Evolutionary conservation across 2,113 vertebrate species (phyloP), one percentile per base, ranked within the genome.

Genomic region (Coryphaenoides rupestris): DNA sequence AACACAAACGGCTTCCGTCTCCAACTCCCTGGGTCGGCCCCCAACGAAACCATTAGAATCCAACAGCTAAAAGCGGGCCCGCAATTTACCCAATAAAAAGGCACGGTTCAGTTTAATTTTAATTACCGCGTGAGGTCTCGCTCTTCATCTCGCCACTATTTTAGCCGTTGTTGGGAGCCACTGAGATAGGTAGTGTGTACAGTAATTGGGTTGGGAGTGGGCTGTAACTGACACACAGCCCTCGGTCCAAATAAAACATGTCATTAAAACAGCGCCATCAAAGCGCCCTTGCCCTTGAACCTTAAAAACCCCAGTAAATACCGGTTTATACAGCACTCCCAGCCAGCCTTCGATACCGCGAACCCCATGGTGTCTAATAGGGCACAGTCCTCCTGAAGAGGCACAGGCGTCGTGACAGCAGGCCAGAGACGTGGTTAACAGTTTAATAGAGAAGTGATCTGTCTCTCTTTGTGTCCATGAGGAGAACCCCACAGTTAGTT

Each of bases 231-330:
- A 58, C 47, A 72, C 40, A 10, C 55, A 55, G 33, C 26, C 17
- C 6, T 56, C 16, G 6, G 54, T 73, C 19, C 69, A 56, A 70
- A 68, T 60, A 57, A 16, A 28, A 63, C 1, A 45, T 58, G 62
- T 50, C 16, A 71, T 73, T 66, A 40, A 47, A 47, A 47, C 65
- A 80, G 64, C 21, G 60, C 33, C 19, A 19, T 7, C 3, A 15
- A 26, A 40, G 26, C 67, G 47, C 59, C 53, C 40, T 26, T 6
- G 24, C n/a, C n/a, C n/a, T n/a, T 26, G 24, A 6, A 6, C 33
- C 33, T 40, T 40, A 40, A 40, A 40, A 40, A 9, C 33, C 33
- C 33, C 33, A 40, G 33, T 10, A 40, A 40, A 40, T 2, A 40
- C 9, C 7, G 3, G 33, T 40, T 3, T 40, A 40, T 47, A 21